Evolutionary conservation across 2,113 vertebrate species (phyloP).

Genomic region (Hippocampus comes): DNA sequence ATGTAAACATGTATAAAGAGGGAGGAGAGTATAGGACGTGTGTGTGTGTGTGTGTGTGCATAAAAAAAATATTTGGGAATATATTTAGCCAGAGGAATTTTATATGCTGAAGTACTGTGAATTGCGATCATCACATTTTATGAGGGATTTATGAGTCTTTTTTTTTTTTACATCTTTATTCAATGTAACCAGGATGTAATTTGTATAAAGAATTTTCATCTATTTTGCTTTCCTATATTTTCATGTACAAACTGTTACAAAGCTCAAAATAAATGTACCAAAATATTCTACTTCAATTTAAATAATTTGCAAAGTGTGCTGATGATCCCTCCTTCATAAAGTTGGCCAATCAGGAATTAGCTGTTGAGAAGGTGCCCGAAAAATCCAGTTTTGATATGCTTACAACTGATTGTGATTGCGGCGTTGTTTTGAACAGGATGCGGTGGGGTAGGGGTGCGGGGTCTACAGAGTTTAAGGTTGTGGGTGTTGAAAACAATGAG

Average conservation of each 20-base stretch:
- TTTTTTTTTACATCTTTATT: background rate
- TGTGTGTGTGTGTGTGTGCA: constrained; percentile 76
- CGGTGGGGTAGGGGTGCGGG: background rate
- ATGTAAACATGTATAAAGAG: constrained; percentile 73
- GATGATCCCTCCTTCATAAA: background rate
- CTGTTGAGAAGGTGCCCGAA: background rate
- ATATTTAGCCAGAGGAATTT: constrained; percentile 67
- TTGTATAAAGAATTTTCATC: background rate
- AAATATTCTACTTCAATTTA: background rate
- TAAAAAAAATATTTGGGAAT: constrained; percentile 74
- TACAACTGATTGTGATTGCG: background rate
- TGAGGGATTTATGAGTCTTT: constrained; percentile 7
- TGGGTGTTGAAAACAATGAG: constrained; percentile 31
- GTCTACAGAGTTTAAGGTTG: background rate
- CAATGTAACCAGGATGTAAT: constrained; percentile 18
- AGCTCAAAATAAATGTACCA: background rate
- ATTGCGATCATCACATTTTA: constrained; percentile 48
- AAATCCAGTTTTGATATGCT: background rate
- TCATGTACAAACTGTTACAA: background rate
- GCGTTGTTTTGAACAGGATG: background rate
- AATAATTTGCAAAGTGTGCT: background rate
- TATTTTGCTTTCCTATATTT: background rate
- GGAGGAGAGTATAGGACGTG: constrained; percentile 61
- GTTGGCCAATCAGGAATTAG: background rate
- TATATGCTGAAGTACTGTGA: constrained; percentile 70